Base-by-base conservation (phyloP, 2,113 vertebrate genomes). In the Tylochromis polylepis region DNA sequence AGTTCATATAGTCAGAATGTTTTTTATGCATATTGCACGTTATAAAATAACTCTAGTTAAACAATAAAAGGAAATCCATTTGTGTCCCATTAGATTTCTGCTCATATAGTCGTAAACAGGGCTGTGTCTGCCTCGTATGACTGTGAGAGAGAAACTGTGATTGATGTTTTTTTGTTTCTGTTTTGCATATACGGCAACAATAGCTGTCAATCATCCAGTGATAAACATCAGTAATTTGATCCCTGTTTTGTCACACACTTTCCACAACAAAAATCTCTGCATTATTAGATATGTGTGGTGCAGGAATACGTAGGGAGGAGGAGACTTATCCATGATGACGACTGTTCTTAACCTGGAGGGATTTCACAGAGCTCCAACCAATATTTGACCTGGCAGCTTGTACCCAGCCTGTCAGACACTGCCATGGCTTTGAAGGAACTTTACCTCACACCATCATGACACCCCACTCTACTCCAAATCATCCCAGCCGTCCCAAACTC, bases 371-470 rank as follows among this genome's bases (percentile, higher is more conserved):
- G 85, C 86, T 85, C 55, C 49, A 83, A 87, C 86, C 85, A 79
- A 70, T 88, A 93, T 94, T 81, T 91, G 90, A 93, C 91, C 91
- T 94, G 94, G 93, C 94, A 94, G 93, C 82, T 58, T 90, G 90
- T 62, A 79, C 36, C 70, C 84, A 85, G 86, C 67, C 89, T 91
- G 89, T 91, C 93, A 88, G 85, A 90, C 81, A 84, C 80, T 55
- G 87, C 85, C 72, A 11, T 36, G 79, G 83, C 87, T 92, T 93
- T 81, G 53, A 88, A 86, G 77, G 85, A 90, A 91, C 86, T 88
- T 88, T 67, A 72, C 79, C 79, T 81, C 18, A 4, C 78, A 78
- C 79, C 62, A 55, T 89, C 79, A 36, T 60, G 81, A 90, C 83
- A 87, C 86, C 87, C 80, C 56, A 53, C 51, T 88, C 80, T 11